A percentile compares a stretch with the other conserved stretches of the same genome.
phyloP scores from a whole-genome alignment of 1,140 invertebrate genomes.

The Nephila pilipes region DNA sequence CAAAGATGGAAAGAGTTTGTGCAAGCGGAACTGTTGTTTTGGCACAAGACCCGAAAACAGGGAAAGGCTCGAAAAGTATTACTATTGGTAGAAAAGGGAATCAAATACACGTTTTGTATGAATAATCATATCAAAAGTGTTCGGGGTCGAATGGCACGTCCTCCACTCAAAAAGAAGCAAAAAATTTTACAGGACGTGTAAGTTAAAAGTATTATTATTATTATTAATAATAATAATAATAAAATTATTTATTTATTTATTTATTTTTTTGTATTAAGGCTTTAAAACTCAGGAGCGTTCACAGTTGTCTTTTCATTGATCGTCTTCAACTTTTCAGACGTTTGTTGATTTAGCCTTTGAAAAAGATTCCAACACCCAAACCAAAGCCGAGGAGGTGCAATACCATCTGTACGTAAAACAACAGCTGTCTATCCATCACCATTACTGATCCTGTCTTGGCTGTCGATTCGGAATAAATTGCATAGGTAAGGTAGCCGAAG shows the following conservation, averaged over 20 bases:
- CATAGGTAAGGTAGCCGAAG: neutral
- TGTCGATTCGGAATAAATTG: neutral
- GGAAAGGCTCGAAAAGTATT: neutral
- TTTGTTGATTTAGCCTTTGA: neutral
- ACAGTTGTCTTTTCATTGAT: too few relatives aligned
- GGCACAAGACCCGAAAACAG: neutral
- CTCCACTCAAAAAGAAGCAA: too few relatives aligned
- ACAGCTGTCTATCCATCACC: neutral
- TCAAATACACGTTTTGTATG: neutral
- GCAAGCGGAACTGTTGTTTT: neutral
- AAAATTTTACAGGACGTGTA: too few relatives aligned
- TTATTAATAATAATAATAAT: too few relatives aligned
- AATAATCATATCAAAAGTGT: neutral
- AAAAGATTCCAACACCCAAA: neutral
- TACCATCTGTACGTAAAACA: neutral
- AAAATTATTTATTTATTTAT: conserved; percentile 28
- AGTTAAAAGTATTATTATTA: neutral
- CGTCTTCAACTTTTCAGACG: neutral
- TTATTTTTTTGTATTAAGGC: neutral
- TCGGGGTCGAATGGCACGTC: neutral
- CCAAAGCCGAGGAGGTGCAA: neutral
- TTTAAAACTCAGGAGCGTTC: too few relatives aligned
- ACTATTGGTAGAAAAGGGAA: neutral
- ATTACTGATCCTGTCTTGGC: neutral
- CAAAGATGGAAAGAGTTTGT: neutral